These are phyloP conservation scores for Stenichneumon culpator DNA, from an alignment of 2,888 invertebrate species.

Conservation along the genomic window DNA sequence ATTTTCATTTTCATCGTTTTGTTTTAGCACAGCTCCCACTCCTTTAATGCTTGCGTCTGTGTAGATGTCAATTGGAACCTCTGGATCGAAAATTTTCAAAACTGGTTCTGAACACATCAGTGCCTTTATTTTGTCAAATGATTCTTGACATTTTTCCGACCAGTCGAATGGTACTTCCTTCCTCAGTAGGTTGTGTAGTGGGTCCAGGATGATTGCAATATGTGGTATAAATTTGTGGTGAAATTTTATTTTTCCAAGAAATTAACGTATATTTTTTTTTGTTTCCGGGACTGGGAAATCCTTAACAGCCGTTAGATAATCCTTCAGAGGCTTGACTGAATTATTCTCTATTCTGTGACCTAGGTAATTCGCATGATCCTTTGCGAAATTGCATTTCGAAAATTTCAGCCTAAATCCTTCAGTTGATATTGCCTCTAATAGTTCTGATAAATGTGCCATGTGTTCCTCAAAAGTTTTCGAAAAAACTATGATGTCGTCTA, in stretches of 20 bases:
- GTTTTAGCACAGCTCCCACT: constrained; percentile 72
- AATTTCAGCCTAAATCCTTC: constrained; percentile 16
- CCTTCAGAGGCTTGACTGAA: constrained; percentile 24
- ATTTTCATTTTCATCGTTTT: constrained; percentile 69
- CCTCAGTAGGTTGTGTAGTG: constrained; percentile 51
- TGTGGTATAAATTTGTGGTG: constrained; percentile 54
- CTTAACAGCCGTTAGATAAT: constrained; percentile 29
- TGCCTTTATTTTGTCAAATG: constrained; percentile 47
- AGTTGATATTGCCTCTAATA: neutral
- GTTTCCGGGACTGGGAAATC: constrained; percentile 35
- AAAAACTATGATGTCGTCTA: constrained; percentile 25
- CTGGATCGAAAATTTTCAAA: constrained; percentile 74
- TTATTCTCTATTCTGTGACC: constrained; percentile 38
- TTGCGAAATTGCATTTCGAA: constrained; percentile 2
- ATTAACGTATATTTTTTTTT: constrained; percentile 39
- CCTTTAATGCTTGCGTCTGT: constrained; percentile 75
- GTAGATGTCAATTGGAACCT: constrained; percentile 72
- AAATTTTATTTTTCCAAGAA: constrained; percentile 44
- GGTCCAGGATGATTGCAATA: constrained; percentile 38
- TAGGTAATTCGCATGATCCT: constrained; percentile 21
- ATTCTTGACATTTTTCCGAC: constrained; percentile 54
- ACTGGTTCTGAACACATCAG: constrained; percentile 72
- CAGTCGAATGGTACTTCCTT: constrained; percentile 46
- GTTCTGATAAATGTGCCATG: neutral
- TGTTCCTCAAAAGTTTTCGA: constrained; percentile 7